Evolutionary conservation across 2,113 vertebrate species (phyloP), one percentile per base, ranked within the genome.

Genomic region (Pelecanoides urinatrix): DNA sequence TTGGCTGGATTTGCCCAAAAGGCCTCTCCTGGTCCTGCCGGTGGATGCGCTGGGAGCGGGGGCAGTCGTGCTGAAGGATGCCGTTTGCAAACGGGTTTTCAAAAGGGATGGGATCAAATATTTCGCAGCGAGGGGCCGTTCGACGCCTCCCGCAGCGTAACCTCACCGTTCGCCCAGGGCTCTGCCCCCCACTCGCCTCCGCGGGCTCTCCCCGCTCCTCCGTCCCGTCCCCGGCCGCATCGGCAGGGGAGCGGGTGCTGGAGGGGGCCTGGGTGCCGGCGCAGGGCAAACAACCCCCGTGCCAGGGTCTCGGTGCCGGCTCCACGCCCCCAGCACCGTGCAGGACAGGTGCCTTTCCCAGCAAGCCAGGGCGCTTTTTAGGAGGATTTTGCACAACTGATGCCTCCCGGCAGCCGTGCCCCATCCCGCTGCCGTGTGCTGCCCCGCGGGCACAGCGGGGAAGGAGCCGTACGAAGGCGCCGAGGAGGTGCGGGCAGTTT

Each of bases 101-200:
- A 19, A 13, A 23, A 63, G 50, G 0, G 23, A 29, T 9, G 66
- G 44, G 55, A 40, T 55, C 5, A 58, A 81, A 17, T 34, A 1
- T 7, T 59, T 55, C 78, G 29, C 30, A 26, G 47, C 3, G 6
- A 72, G 34, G 47, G 19, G 55, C 62, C 3, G 4, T 17, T 27
- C 22, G 18, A 6, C 1, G 3, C n/a, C 13, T 74, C 38, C 62
- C 1, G 4, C 50, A 42, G 34, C 2, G 2, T 12, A 53, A n/a
- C 34, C 23, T 34, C 21, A 34, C 38, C 17, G 5, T 53, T 11
- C 6, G 3, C 61, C 53, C 30, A 22, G 77, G 61, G 70, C 77
- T 15, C 50, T 25, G 30, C 9, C 78, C 45, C 38, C 32, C 3
- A 0, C 17, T 40, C 7, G 0, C 2, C 2, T 36, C n/a, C n/a